These are phyloP conservation scores for Drosophila cracens DNA, from an alignment of 2,888 invertebrate species.

Conservation along the genomic window DNA sequence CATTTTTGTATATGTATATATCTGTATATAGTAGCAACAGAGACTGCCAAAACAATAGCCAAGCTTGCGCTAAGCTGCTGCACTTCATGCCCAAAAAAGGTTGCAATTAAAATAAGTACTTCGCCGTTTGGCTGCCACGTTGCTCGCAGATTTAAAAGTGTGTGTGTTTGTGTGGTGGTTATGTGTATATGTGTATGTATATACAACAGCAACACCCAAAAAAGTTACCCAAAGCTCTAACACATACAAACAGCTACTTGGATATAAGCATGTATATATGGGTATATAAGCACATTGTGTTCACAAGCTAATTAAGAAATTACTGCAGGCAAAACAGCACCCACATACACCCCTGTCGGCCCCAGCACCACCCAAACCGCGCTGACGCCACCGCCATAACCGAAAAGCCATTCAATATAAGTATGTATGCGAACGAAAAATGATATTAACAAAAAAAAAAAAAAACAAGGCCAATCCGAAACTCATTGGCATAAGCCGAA, in stretches of 20 bases:
- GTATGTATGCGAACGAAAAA: conserved; percentile 53
- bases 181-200: conserved; percentile 5
- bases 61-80: conserved; percentile 71
- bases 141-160: conserved; percentile 6
- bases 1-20: neutral
- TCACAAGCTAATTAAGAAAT: conserved; percentile 83
- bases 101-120: conserved; percentile 78
- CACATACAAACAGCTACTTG: conserved; percentile 17
- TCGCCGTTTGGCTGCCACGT: conserved; percentile 59
- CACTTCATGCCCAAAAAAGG: conserved; percentile 74
- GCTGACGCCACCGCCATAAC: conserved; percentile 51
- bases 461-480: conserved; percentile 10
- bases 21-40: neutral
- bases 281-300: conserved; percentile 75
- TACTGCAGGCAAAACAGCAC: conserved; percentile 79
- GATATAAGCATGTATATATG: conserved; percentile 15
- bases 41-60: conserved; percentile 33
- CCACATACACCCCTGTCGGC: conserved; percentile 15
- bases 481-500: conserved; percentile 29
- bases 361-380: conserved; percentile 11
- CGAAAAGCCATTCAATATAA: conserved; percentile 73
- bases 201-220: conserved; percentile 26
- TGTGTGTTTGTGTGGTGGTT: conserved; percentile 3
- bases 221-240: conserved; percentile 25
- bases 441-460: conserved; percentile 64